phyloP scores from a whole-genome alignment of 2,113 vertebrate genomes.

The Chionis minor region DNA sequence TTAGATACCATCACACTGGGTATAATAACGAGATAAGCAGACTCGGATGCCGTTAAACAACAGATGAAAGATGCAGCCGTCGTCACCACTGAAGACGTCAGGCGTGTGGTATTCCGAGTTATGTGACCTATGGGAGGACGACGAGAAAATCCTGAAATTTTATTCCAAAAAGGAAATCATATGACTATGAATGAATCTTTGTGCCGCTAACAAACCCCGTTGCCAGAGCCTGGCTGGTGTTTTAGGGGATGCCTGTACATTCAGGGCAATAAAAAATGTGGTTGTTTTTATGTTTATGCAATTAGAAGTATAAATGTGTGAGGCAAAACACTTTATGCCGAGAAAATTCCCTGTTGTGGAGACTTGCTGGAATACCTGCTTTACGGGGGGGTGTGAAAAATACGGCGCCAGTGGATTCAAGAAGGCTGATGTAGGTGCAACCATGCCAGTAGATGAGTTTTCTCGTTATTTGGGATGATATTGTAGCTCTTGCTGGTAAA shows the following conservation, averaged over 20 bases:
- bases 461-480: background rate
- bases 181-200: background rate
- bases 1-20: background rate
- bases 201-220: background rate
- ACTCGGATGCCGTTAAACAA: background rate
- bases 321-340: background rate
- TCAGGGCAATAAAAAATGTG: accelerated
- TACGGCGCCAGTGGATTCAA: background rate
- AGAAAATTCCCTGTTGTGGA: background rate
- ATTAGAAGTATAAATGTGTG: background rate
- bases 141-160: background rate
- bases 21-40: background rate
- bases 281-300: background rate
- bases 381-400: background rate
- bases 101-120: background rate
- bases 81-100: background rate
- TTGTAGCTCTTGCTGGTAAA: background rate
- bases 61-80: background rate
- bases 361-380: background rate
- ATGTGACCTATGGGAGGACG: background rate
- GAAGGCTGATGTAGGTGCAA: background rate
- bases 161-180: background rate
- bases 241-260: background rate
- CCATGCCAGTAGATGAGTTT: background rate
- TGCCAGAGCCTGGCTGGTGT: background rate